phyloP scores from a whole-genome alignment of 2,888 invertebrate genomes.

The Frankliniella fusca region DNA sequence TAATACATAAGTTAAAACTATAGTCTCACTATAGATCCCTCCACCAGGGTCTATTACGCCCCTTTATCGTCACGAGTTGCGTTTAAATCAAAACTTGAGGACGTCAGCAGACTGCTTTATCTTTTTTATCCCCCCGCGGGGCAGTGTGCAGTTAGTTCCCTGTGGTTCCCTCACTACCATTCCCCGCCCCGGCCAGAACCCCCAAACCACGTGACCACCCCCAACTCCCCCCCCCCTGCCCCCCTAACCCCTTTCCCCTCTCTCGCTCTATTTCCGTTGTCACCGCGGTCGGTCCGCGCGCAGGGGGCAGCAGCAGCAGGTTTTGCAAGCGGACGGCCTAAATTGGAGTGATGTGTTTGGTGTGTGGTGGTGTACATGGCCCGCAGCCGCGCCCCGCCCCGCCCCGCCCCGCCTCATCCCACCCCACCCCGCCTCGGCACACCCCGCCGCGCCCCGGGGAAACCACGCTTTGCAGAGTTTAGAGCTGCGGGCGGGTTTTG shows the following conservation, averaged over 20 bases:
- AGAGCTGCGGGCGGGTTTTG: background rate
- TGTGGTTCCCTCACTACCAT: background rate
- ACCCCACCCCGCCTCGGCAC: background rate
- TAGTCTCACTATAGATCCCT: background rate
- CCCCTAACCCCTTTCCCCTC: background rate
- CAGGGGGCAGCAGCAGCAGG: background rate
- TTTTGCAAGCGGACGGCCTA: conserved; percentile 2
- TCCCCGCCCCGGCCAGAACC: too few relatives aligned
- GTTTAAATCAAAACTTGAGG: too few relatives aligned
- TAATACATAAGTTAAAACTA: too few relatives aligned
- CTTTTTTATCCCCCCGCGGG: too few relatives aligned
- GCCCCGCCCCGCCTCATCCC: background rate
- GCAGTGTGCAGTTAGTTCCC: too few relatives aligned
- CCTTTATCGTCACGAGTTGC: too few relatives aligned
- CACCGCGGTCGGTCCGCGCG: background rate
- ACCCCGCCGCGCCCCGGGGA: background rate
- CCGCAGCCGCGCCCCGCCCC: background rate
- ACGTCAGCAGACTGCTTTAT: too few relatives aligned
- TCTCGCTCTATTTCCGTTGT: background rate
- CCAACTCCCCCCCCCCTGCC: background rate
- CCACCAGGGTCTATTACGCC: background rate
- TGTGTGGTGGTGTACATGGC: background rate
- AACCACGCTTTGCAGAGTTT: too few relatives aligned
- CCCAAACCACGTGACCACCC: background rate
- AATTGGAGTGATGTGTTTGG: conserved; percentile 15